Evolutionary conservation across 2,113 vertebrate genomes (phyloP).

Genomic region (Lipophrys pholis): DNA sequence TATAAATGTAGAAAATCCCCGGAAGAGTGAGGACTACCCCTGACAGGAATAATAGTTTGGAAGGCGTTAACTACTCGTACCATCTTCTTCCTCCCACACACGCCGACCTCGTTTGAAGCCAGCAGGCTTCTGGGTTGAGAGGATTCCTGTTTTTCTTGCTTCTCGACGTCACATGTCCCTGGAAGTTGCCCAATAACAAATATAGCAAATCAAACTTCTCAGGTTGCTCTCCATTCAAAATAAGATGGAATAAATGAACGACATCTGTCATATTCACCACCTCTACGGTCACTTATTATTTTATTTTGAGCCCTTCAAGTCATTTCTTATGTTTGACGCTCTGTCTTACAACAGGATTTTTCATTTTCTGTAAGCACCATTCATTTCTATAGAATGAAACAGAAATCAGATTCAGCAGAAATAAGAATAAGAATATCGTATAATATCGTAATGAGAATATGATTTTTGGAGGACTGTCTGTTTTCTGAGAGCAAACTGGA

Average conservation of each 20-base stretch:
- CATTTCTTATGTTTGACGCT: conserved; percentile 15
- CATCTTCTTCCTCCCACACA: conserved; percentile 62
- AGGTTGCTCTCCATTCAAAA: conserved; percentile 19
- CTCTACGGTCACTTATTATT: background rate
- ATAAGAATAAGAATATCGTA: background rate
- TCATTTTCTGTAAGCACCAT: background rate
- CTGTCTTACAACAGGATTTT: background rate
- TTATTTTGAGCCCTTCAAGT: conserved; percentile 13
- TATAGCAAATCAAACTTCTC: conserved; percentile 41
- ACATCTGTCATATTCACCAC: background rate
- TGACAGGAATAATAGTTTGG: conserved; percentile 27
- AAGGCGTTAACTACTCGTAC: conserved; percentile 53
- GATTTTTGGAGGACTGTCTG: background rate
- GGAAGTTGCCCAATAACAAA: conserved; percentile 49
- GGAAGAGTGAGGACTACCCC: conserved; percentile 51
- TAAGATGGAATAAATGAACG: conserved; percentile 12
- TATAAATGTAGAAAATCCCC: conserved; percentile 50
- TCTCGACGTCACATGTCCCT: conserved; percentile 54
- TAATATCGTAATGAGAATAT: conserved; percentile 1
- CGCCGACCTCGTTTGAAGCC: conserved; percentile 47
- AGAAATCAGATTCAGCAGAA: background rate
- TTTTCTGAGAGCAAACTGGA: conserved; percentile 26
- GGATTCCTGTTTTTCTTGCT: conserved; percentile 77
- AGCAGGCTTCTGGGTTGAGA: conserved; percentile 59
- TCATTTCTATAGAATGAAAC: background rate